These are phyloP conservation scores for Cebus imitator DNA, from an alignment of 2,113 vertebrate species.

Conservation along the genomic window DNA sequence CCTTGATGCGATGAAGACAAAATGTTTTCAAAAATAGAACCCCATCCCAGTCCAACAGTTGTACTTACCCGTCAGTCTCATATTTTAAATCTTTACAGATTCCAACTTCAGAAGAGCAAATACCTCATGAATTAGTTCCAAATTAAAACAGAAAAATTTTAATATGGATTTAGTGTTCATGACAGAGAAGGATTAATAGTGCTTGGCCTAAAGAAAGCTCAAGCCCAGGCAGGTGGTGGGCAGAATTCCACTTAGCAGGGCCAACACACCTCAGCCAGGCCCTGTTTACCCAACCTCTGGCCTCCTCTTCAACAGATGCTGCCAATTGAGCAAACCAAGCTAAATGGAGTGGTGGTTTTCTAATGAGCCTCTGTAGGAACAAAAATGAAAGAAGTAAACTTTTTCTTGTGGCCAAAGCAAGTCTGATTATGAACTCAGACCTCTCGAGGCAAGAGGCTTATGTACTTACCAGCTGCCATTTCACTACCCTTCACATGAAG, in stretches of 20 bases:
- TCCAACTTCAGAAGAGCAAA: slow-evolving; percentile 23
- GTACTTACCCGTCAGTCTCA: background rate
- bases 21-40: background rate
- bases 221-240: slow-evolving; percentile 39
- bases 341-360: slow-evolving; percentile 50
- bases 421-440: slow-evolving; percentile 23
- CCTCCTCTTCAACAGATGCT: background rate
- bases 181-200: background rate
- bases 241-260: background rate
- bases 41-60: background rate
- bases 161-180: background rate
- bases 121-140: background rate
- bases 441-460: slow-evolving; percentile 34
- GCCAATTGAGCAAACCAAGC: slow-evolving; percentile 12
- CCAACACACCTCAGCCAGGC: slow-evolving; percentile 10
- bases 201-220: background rate
- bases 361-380: slow-evolving; percentile 54
- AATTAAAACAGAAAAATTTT: slow-evolving; percentile 39
- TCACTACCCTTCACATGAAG: background rate
- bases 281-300: background rate
- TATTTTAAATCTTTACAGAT: background rate
- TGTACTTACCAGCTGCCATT: slow-evolving; percentile 41
- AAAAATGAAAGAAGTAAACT: slow-evolving; percentile 42
- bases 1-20: background rate
- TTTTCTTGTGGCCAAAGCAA: slow-evolving; percentile 33